These are phyloP conservation scores for Ophonus ardosiacus DNA, from an alignment of 2,888 invertebrate genomes.

Conservation along the genomic window DNA sequence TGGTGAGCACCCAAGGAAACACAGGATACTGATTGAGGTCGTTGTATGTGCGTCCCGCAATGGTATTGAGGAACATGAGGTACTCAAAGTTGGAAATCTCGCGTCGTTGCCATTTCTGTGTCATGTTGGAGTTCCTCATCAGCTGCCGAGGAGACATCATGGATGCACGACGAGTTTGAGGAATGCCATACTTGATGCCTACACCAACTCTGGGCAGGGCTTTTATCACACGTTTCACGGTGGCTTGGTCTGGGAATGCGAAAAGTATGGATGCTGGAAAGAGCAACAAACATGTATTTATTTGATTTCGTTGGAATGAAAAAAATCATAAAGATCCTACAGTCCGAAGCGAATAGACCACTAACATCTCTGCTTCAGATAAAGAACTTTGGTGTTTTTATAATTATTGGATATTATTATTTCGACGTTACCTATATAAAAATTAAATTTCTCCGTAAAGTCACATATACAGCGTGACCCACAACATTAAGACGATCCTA, in stretches of 20 bases:
- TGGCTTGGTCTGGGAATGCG: conserved; percentile 97
- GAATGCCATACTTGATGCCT: conserved; percentile 99
- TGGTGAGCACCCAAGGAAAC: conserved; percentile 99
- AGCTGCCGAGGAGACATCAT: conserved; percentile 99
- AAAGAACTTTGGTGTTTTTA: too few relatives aligned
- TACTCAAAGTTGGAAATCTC: conserved; percentile 99
- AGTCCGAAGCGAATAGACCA: too few relatives aligned
- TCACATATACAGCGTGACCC: too few relatives aligned
- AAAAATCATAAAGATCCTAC: not conserved
- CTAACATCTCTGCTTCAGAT: too few relatives aligned
- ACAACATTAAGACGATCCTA: too few relatives aligned
- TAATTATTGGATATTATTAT: too few relatives aligned
- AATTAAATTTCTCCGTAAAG: too few relatives aligned
- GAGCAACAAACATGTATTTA: too few relatives aligned
- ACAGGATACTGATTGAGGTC: conserved; percentile 99
- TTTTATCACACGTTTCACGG: conserved; percentile 98
- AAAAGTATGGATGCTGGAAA: conserved; percentile 96
- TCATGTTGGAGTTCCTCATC: conserved; percentile 99
- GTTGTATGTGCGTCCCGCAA: conserved; percentile 99
- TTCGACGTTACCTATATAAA: too few relatives aligned
- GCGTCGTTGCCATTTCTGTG: conserved; percentile 98
- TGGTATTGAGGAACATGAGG: conserved; percentile 99
- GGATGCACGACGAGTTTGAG: conserved; percentile 97
- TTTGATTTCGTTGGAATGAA: too few relatives aligned
- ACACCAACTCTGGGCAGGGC: conserved; percentile 98